Evolutionary conservation across 2,888 invertebrate species (phyloP).

Genomic region (Fissipunctia ypsillon): DNA sequence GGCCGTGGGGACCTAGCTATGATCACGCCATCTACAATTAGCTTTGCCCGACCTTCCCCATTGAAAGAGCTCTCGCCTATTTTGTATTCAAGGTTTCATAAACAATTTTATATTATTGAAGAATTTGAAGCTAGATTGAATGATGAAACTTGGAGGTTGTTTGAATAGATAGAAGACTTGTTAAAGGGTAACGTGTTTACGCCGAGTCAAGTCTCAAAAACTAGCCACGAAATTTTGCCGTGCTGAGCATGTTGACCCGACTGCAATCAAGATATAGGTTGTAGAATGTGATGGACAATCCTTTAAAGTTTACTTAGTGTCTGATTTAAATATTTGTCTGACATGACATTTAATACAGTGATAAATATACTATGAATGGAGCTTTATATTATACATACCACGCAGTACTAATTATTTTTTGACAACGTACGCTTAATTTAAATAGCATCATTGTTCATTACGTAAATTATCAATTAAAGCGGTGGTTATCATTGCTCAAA

Average conservation of each 20-base stretch:
- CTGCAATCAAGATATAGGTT: background rate
- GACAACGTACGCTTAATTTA: background rate
- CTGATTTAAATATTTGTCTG: background rate
- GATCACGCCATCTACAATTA: no score
- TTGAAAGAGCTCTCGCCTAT: constrained; percentile 4
- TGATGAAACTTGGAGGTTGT: background rate
- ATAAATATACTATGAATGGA: background rate
- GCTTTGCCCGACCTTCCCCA: no score
- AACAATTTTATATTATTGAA: constrained; percentile 38
- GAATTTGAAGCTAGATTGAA: constrained; percentile 1
- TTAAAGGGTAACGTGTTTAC: background rate
- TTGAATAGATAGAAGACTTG: background rate
- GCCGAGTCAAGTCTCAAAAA: constrained; percentile 1
- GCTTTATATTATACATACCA: background rate
- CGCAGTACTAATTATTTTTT: background rate
- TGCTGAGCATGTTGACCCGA: no score
- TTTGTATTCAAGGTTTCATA: constrained; percentile 42
- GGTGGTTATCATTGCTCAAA: constrained; percentile 26
- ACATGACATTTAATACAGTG: background rate
- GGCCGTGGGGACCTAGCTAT: no score
- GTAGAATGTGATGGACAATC: background rate
- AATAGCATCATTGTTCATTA: background rate
- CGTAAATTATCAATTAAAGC: background rate
- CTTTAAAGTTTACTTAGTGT: background rate
- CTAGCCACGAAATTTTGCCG: background rate